Evolutionary conservation across 2,113 vertebrate genomes (phyloP), one percentile per base, ranked within the genome.

Genomic region (Haemorhous mexicanus): DNA sequence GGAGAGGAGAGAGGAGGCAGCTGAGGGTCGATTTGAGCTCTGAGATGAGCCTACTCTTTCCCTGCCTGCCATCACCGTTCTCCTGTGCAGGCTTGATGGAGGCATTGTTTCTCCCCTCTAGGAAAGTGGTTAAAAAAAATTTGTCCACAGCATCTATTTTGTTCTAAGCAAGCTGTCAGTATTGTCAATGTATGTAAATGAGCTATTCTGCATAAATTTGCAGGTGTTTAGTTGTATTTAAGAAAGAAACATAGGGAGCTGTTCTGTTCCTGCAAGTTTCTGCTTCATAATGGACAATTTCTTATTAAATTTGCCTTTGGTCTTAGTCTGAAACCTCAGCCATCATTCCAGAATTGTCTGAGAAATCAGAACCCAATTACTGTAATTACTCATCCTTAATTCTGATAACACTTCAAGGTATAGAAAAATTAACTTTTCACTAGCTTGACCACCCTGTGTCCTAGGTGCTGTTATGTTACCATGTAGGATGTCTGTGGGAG

Each of bases 161-260:
- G 15, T 77, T 88, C 56, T 84, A 44, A 86, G 64, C 72, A 90
- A 96, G 37, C 82, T 88, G 85, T 90, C 82, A 78, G 87, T 79
- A 55, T 59, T 88, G 90, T 77, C 47, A 77, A 0, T 88, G 12
- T 20, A 46, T 92, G 58, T 88, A 87, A 89, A 93, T 50, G 85
- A 87, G 59, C 33, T 77, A 16, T 53, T 94, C 80, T 92, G 55
- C 61, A 89, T 92, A 61, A 21, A 68, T 84, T 80, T 88, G 72
- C 83, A 70, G 63, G 76, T 84, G 37, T 84, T 84, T 49, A 61
- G 52, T 58, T 95, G 56, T 68, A 72, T 89, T 88, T 84, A 72
- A 93, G 61, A 55, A 64, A 64, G 69, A 49, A 90, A 58, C 44
- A 63, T 8, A 49, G 27, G 30, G 49, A 89, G 7, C n/a, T 90